Base-by-base conservation (phyloP, 2,113 vertebrate species). In the Ophthalmolycus amberensis region DNA sequence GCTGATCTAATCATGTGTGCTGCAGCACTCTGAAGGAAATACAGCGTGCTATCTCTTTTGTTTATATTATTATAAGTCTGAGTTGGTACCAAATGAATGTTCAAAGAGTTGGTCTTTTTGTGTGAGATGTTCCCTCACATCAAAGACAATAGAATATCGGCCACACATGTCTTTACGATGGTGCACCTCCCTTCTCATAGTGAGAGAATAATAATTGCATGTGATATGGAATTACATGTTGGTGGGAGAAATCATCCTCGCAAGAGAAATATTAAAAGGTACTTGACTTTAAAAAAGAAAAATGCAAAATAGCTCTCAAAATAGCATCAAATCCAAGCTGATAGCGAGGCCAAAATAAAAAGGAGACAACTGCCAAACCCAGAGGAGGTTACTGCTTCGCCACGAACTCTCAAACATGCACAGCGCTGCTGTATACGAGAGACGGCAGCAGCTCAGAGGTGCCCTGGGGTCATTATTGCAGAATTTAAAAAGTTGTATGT, bases 241-340 rank as follows among this genome's bases (percentile, higher is more conserved):
- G 14, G 56, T 73, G 76, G 48, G 10, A 78, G 60, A 25, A 29
- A 80, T 87, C 70, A 70, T 44, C 75, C 54, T 44, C 74, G 42
- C 52, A 32, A 11, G 18, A 56, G 48, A 42, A n/a, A 74, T 71
- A 54, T 69, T 29, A 48, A 56, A 77, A 83, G 68, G 46, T 22
- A 74, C 8, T 56, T 76, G 67, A 62, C 58, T 77, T 69, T 54
- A 40, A 69, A 29, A 56, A 77, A 14, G 15, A 6, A 79, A 70
- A 67, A 65, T 58, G 80, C 58, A 75, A 44, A 69, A 66, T 72
- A 40, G 29, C 44, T 65, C 82, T 79, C 89, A 85, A 90, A 90
- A 92, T 92, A 91, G 65, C 83, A 72, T 84, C 27, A 87, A 90
- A 86, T 82, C 83, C 56, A 70, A 80, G 59, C 44, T 48, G 48